Evolutionary conservation across 1,140 invertebrate species (phyloP).

Genomic region (Spodoptera litura): DNA sequence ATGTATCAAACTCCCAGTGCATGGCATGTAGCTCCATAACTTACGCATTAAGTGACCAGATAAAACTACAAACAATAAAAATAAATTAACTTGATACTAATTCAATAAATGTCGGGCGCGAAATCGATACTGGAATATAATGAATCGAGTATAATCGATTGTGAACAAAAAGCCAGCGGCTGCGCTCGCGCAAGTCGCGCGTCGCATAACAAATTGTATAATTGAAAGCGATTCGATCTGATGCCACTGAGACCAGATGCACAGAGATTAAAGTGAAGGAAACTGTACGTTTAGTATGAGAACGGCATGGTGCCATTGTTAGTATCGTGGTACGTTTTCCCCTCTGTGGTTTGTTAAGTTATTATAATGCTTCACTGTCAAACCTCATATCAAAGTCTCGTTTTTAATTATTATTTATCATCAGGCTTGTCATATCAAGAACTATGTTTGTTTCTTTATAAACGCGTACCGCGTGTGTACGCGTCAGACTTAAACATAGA

Average conservation of each 20-base stretch:
- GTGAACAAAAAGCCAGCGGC: slow-evolving; percentile 39
- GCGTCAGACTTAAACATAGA: too few species aligned
- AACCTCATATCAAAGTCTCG: background rate
- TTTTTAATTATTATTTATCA: too few species aligned
- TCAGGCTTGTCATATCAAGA: too few species aligned
- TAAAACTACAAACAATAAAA: slow-evolving; percentile 4
- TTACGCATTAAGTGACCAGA: background rate
- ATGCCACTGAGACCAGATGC: background rate
- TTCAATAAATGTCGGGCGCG: slow-evolving; percentile 41
- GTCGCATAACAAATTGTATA: slow-evolving; percentile 48
- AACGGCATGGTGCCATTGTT: background rate
- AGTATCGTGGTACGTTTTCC: background rate
- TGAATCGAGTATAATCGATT: slow-evolving; percentile 46
- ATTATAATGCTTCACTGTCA: background rate
- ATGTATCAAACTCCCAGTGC: background rate
- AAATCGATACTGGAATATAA: slow-evolving; percentile 38
- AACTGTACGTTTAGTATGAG: background rate
- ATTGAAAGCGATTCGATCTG: slow-evolving; percentile 38
- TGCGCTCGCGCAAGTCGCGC: slow-evolving; percentile 5
- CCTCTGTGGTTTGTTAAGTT: background rate
- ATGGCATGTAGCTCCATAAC: background rate
- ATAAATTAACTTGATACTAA: slow-evolving; percentile 31
- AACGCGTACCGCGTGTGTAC: too few species aligned
- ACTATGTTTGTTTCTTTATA: too few species aligned
- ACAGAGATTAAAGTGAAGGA: background rate